Conservation (phyloP, 2,888 invertebrate genomes). For the Parnassius mnemosyne region DNA sequence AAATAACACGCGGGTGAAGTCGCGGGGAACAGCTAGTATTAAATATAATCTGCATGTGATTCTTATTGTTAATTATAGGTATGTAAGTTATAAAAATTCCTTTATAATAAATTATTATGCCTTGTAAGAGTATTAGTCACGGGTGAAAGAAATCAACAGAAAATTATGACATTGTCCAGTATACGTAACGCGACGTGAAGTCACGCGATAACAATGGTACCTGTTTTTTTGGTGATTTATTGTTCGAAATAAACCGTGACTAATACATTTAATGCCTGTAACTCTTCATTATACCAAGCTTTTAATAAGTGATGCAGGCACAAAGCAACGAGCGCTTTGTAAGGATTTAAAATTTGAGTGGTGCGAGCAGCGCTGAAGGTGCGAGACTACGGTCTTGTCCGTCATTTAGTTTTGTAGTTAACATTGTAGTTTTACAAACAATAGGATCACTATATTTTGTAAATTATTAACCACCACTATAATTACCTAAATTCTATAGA, state of each 20-base stretch:
- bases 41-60: background rate
- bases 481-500: no score
- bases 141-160: conserved; percentile 62
- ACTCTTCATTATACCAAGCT: conserved; percentile 44
- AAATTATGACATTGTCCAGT: conserved; percentile 71
- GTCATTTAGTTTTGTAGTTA: no score
- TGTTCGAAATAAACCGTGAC: conserved; percentile 61
- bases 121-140: conserved; percentile 60
- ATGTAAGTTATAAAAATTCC: no score
- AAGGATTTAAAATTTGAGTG: background rate
- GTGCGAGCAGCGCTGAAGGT: background rate
- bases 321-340: conserved; percentile 7
- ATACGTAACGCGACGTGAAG: conserved; percentile 55
- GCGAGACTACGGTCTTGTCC: no score
- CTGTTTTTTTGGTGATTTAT: conserved; percentile 78
- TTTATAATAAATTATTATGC: conserved; percentile 52
- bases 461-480: no score
- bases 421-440: no score
- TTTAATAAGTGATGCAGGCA: conserved; percentile 19
- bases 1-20: no score
- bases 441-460: no score
- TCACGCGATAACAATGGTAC: conserved; percentile 57
- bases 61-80: no score
- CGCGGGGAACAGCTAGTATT: no score
- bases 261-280: conserved; percentile 52